A percentile compares a stretch with the other conserved stretches of the same genome.
phyloP scores from a whole-genome alignment of 2,113 vertebrate genomes.

The Oreotragus oreotragus region DNA sequence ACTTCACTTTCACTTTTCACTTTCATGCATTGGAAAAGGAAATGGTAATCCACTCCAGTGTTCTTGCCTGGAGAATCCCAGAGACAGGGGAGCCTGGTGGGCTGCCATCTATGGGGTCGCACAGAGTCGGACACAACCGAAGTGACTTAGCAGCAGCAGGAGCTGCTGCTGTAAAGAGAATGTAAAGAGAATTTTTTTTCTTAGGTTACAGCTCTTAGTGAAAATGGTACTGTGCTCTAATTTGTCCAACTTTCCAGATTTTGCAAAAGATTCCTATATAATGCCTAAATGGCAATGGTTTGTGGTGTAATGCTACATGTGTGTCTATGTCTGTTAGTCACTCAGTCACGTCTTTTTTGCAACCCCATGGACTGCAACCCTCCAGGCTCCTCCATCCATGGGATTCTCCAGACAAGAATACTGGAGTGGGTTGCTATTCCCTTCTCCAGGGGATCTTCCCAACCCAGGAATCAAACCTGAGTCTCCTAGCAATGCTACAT shows the following conservation, averaged over 20 bases:
- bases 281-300: background rate
- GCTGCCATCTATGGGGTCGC: too few relatives aligned
- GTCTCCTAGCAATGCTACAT: background rate
- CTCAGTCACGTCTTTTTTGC: background rate
- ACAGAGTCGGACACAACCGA: too few relatives aligned
- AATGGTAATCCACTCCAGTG: too few relatives aligned
- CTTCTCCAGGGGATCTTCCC: background rate
- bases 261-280: background rate
- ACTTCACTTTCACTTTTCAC: too few relatives aligned
- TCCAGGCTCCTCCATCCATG: background rate
- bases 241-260: background rate
- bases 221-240: background rate
- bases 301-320: background rate
- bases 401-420: background rate
- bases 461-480: background rate
- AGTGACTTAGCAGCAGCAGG: too few relatives aligned
- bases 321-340: background rate
- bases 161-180: too few relatives aligned
- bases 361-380: background rate
- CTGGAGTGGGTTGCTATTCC: background rate
- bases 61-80: too few relatives aligned
- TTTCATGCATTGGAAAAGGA: too few relatives aligned
- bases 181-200: background rate
- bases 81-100: too few relatives aligned
- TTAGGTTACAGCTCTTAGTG: background rate